Evolutionary conservation across 1,140 invertebrate genomes (phyloP).

Genomic region (Protaetia brevitarsis): DNA sequence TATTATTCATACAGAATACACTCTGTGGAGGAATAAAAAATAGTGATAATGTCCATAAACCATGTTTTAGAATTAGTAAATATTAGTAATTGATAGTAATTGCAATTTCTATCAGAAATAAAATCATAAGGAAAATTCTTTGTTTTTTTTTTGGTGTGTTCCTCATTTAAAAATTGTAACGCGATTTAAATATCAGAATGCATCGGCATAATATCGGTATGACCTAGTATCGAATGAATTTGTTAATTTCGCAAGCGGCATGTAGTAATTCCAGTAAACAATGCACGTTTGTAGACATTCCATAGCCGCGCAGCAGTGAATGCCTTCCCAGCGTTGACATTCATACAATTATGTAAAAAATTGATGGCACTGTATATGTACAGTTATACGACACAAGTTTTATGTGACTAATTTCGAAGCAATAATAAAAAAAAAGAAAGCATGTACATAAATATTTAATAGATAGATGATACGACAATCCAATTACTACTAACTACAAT

Average conservation of each 20-base stretch:
- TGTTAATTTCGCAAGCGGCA: constrained; percentile 2
- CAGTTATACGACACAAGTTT: no score
- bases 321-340: background rate
- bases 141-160: background rate
- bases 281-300: background rate
- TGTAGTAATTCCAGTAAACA: constrained; percentile 1
- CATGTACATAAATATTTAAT: no score
- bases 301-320: background rate
- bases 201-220: background rate
- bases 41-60: background rate
- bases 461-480: no score
- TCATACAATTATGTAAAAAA: constrained; percentile 2
- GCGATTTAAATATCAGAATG: constrained; percentile 1
- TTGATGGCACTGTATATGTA: no score
- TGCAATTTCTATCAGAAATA: background rate
- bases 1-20: background rate
- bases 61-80: background rate
- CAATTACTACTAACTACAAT: no score
- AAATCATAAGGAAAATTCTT: background rate
- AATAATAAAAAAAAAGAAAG: no score
- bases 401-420: no score
- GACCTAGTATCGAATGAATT: background rate
- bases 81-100: no score
- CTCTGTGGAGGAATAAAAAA: background rate
- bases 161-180: background rate